Evolutionary conservation across 1,140 invertebrate genomes (phyloP), one percentile per base, ranked within the genome.

Genomic region (Halesus radiatus): DNA sequence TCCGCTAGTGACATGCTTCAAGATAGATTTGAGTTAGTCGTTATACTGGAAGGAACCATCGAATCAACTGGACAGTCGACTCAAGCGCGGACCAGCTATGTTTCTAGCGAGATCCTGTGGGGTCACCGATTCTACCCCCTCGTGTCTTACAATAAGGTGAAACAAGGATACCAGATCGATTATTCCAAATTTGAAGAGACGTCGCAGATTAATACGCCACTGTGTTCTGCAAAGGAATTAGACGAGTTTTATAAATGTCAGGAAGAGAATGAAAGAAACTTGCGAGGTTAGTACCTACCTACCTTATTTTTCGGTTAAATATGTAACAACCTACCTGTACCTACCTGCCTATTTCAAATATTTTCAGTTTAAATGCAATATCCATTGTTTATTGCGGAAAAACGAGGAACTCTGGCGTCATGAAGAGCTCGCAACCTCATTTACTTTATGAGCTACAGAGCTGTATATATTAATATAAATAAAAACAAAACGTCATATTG

Each of bases 161-260:
- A 94, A 78, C 92, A 95, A 29, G 92, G 93, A 23, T 98, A 97
- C 87, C 91, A 94, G 82, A 95, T 98, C 1, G 95, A 98, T 86
- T 98, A 97, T 84, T 88, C 89, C 0, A 91, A 90, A 82, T 97
- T 98, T 87, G 94, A 98, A 86, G 94, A 93, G 81, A 96, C 96
- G 0, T 92, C 93, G 79, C 92, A 94, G 85, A 93, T 98, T 7
- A 95, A 96, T 82, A 97, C 95, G 0, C 96, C 96, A 0, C 89
- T 95, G 22, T 97, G 95, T 88, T 96, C 94, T 74, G 95, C 95
- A 1, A 90, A 91, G 82, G 94, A 96, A 78, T 91, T 94, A n/a
- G 87, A 90, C 2, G 90, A 91, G 45, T 91, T 92, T 80, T 89
- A 91, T 82, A 85, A 86, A 78, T 81, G 87, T 16, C 88, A 90